Evolutionary conservation across 2,113 vertebrate genomes (phyloP), one percentile per base, ranked within the genome.

Genomic region (Catharus minimus): DNA sequence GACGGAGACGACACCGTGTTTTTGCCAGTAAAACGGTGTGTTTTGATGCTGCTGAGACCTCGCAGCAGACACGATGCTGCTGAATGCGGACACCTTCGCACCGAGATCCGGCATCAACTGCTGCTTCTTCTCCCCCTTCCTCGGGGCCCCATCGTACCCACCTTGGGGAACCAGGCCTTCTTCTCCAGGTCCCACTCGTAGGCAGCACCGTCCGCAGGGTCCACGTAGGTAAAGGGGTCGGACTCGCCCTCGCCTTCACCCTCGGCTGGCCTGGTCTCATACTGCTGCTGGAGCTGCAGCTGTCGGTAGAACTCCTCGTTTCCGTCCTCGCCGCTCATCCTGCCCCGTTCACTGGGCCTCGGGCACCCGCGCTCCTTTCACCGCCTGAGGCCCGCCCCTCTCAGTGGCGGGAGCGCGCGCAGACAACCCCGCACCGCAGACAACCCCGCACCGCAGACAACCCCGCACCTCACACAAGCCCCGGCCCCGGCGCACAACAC

Each of bases 91-190:
- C 75, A 19, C 9, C 47, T 44, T 38, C 11, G 8, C 0, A 66
- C 4, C 2, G 22, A 28, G 24, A 16, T 41, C 21, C 33, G 5
- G 9, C 47, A 53, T 0, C 46, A 21, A 11, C 32, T 0, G 41
- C 3, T 36, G 39, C 24, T 11, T 49, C 1, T 8, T 7, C 23
- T 21, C 23, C 2, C 7, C 46, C 13, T 5, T 21, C 77, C 50
- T 7, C 19, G 3, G n/a, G 32, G 3, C 0, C 30, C 19, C 32
- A 26, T 57, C 41, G 64, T 26, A 68, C 96, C 28, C 97, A 99
- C 99, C 98, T 99, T 99, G 26, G 99, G 99, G 90, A 99, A 99
- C 99, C 99, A 99, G 77, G 99, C 99, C 80, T 98, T 99, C 97
- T 98, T 99, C 39, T 99, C 98, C 20, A 97, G 96, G 94, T 99